Conservation (phyloP, 2,797 vertebrate genomes). For the Brachyrhaphis roseni region DNA sequence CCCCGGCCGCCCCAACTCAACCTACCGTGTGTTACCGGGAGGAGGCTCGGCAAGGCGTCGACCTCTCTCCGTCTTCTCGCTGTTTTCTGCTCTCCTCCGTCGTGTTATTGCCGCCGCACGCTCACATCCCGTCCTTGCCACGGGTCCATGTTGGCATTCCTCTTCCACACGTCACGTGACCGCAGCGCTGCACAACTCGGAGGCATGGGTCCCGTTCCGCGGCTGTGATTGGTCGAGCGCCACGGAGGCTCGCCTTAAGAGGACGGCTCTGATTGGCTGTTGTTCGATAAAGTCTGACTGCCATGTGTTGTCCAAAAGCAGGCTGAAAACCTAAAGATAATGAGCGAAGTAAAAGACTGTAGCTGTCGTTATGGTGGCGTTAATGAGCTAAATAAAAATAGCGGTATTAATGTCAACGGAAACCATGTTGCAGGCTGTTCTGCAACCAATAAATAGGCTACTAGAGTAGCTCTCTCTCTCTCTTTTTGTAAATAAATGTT, state of each 20-base stretch:
- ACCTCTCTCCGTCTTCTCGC: not conserved
- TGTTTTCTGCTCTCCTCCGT: slow-evolving; percentile 36
- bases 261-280: slow-evolving; percentile 69
- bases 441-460: not conserved
- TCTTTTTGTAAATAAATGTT: not conserved
- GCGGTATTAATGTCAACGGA: too few species aligned
- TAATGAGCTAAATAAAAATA: not conserved
- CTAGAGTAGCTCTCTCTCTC: not conserved
- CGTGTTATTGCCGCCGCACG: slow-evolving; percentile 68
- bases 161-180: slow-evolving; percentile 81
- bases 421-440: not conserved
- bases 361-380: not conserved
- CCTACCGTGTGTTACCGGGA: slow-evolving; percentile 45
- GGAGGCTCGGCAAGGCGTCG: slow-evolving; percentile 30
- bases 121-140: slow-evolving; percentile 79
- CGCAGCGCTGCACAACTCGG: slow-evolving; percentile 72
- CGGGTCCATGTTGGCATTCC: slow-evolving; percentile 84
- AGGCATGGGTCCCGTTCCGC: slow-evolving; percentile 75
- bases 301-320: slow-evolving; percentile 61
- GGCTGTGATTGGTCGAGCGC: slow-evolving; percentile 66
- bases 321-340: not conserved
- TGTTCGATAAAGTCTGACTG: slow-evolving; percentile 56
- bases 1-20: slow-evolving; percentile 11
- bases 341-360: not conserved
- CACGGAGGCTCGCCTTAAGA: slow-evolving; percentile 81